Base-by-base conservation (phyloP, 1,140 invertebrate species). In the Rhopalosiphum maidis region DNA sequence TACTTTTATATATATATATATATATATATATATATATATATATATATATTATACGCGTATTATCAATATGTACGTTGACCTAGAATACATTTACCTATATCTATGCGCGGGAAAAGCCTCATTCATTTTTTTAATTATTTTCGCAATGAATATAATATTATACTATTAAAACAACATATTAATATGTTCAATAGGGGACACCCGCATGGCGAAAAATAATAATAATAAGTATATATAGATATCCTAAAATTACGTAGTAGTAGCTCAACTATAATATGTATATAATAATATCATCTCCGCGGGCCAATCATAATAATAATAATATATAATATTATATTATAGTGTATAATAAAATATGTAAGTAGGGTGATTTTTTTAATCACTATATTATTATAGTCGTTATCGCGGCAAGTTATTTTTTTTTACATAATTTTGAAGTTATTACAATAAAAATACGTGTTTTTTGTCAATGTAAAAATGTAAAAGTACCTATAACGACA, bases 41-140 rank as follows among this genome's bases (percentile, higher is more conserved):
- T 37, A 82, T 25, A 22, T 48, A 54, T 48, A 43, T 51, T n/a
- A n/a, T 18, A 23, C 0, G 30, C 86, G 25, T 41, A 15, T 48
- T 88, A 87, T 87, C 86, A 5, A 51, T 41, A 21, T 46, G 21
- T 85, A 8, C 30, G 18, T 46, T 87, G 86, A 87, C 46, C 43
- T 87, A 37, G 21, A 48, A 41, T 41, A 48, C 43, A 21, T 35
- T n/a, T 87, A 48, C 6, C 22, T 86, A 86, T 46, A 41, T 43
- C n/a, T 6, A 37, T 43, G 21, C 82, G 22, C 15, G 30, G 21
- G 46, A 89, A 89, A 89, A 35, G n/a, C n/a, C 0, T 68, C 30
- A n/a, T 68, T 68, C n/a, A n/a, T 88, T 88, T 89, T 89, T 89
- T 21, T 30, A 68, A 68, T 68, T 68, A 68, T 68, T 68, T n/a